Evolutionary conservation across 2,888 invertebrate species (phyloP), one percentile per base, ranked within the genome.

Genomic region (Lymantria dispar): DNA sequence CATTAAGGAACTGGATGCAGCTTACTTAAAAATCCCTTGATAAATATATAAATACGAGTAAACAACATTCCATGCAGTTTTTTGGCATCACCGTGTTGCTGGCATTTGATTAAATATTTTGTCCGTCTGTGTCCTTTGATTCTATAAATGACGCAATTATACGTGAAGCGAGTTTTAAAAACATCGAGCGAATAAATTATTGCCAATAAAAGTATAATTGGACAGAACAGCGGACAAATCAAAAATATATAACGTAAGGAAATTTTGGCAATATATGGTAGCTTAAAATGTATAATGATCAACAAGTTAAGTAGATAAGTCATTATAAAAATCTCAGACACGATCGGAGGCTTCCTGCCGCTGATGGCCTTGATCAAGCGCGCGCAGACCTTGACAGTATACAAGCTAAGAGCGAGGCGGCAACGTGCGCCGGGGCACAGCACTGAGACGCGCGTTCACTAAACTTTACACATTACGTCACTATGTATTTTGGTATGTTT

Each of bases 381-480:
- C 71, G 72, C 72, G 72, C 76, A 78, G 83, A 84, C 89, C 89
- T 90, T 90, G 89, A 83, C 75, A 77, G 75, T 73, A 70, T 64
- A 60, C 71, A 60, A 63, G 60, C 57, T 63, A 46, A 58, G 70
- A 72, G 60, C 70, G 74, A 68, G 62, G 64, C 57, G 57, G 70
- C 75, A 78, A 76, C 72, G 78, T 76, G 77, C 80, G 73, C 78
- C 47, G 62, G 71, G 72, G 71, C 80, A 76, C 76, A 74, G 73
- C 66, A 74, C 74, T 68, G 60, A 62, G 55, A 48, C 56, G 57
- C 68, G 76, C 89, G 90, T 88, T 90, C 88, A 88, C 86, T 88
- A 88, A 87, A 89, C 89, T 88, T 83, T 87, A 63, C 74, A 61
- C 67, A 79, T 88, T 88, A 83, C 87, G 85, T 88, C 87, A 88